Conservation (phyloP, 2,888 invertebrate genomes). For the Anoplius nigerrimus region DNA sequence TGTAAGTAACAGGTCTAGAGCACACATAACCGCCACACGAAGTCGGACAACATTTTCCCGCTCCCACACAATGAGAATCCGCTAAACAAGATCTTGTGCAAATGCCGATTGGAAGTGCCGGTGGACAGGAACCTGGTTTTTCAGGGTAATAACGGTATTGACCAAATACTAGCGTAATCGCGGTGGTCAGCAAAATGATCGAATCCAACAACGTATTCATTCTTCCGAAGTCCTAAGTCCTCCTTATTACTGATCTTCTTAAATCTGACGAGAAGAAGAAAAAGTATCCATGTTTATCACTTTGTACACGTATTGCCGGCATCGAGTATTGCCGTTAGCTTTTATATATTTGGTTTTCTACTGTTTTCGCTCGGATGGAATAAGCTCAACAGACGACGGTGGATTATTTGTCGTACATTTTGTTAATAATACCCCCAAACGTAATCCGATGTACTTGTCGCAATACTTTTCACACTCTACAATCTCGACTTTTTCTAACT, state of each 20-base stretch:
- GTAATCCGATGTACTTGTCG: too few species aligned
- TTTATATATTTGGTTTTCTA: too few species aligned
- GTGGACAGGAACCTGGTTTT: conserved; percentile 77
- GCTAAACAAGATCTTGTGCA: conserved; percentile 76
- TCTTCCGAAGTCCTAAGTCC: not conserved
- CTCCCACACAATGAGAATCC: conserved; percentile 70
- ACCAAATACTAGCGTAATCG: not conserved
- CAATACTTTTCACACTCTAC: too few species aligned
- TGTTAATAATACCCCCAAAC: too few species aligned
- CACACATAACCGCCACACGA: conserved; percentile 72
- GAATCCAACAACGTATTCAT: not conserved
- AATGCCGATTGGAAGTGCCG: conserved; percentile 76
- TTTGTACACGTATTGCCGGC: not conserved
- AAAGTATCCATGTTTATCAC: too few species aligned
- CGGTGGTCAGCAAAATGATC: conserved; percentile 5
- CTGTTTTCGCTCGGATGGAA: too few species aligned
- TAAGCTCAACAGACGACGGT: too few species aligned
- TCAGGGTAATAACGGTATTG: conserved; percentile 28
- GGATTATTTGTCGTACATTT: too few species aligned
- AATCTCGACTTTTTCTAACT: too few species aligned
- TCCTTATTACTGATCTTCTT: too few species aligned
- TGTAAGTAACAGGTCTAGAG: conserved; percentile 66
- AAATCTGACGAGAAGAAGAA: too few species aligned
- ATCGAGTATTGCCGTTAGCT: too few species aligned
- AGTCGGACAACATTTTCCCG: conserved; percentile 73